Conservation (phyloP, 1,140 invertebrate species). For the Drosophila sulfurigaster region DNA sequence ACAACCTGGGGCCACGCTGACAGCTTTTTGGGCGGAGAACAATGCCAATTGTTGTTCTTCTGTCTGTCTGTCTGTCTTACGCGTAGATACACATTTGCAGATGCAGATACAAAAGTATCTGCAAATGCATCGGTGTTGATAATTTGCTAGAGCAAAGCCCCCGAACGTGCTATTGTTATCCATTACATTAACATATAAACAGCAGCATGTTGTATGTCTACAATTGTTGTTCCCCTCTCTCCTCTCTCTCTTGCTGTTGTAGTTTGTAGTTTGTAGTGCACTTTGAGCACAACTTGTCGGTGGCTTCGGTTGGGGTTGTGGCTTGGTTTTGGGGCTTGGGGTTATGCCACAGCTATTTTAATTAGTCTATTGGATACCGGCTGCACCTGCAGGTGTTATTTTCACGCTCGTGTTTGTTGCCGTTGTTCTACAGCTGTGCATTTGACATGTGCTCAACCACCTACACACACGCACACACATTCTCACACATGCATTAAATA, state of each 20-base stretch:
- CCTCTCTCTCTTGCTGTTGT: not conserved
- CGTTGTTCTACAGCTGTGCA: slow-evolving; percentile 32
- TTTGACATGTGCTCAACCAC: slow-evolving; percentile 40
- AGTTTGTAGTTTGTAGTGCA: slow-evolving; percentile 5
- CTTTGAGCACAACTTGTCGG: not conserved
- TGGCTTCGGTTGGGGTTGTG: not conserved
- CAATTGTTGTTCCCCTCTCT: not conserved
- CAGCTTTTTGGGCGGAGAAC: slow-evolving; percentile 46
- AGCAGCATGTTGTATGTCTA: not conserved
- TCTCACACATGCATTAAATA: not conserved
- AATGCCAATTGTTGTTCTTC: slow-evolving; percentile 61
- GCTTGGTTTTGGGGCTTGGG: not conserved
- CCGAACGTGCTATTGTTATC: slow-evolving; percentile 36
- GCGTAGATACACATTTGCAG: slow-evolving; percentile 9
- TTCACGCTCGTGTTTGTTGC: slow-evolving; percentile 56
- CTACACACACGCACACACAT: slow-evolving; percentile 12
- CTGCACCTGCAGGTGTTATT: slow-evolving; percentile 64
- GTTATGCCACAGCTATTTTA: slow-evolving; percentile 57
- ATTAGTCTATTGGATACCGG: slow-evolving; percentile 57
- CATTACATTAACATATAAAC: slow-evolving; percentile 19
- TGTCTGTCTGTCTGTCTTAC: slow-evolving; percentile 47
- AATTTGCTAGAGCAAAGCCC: slow-evolving; percentile 23
- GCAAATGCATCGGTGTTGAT: slow-evolving; percentile 33
- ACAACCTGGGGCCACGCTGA: not conserved
- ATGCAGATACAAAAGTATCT: slow-evolving; percentile 21